A percentile compares a stretch with the other conserved stretches of the same genome.
phyloP scores from a whole-genome alignment of 1,140 invertebrate species.

The Anagrus nilaparvatae region DNA sequence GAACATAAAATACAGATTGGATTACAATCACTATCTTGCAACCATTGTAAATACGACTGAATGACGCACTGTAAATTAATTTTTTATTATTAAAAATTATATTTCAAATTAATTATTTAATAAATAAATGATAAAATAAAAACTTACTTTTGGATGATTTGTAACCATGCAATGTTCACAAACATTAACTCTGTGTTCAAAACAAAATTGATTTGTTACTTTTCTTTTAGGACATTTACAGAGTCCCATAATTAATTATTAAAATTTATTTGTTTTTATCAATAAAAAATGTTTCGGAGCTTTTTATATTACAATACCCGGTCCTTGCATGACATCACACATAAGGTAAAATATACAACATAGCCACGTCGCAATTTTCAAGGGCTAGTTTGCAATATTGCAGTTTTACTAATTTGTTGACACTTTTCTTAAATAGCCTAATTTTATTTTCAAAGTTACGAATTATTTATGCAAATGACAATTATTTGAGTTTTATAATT shows the following conservation, averaged over 20 bases:
- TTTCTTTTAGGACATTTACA: slow-evolving; percentile 95
- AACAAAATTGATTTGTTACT: slow-evolving; percentile 97
- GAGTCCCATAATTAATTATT: slow-evolving; percentile 89
- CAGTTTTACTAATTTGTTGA: too few relatives aligned
- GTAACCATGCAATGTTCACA: slow-evolving; percentile 96
- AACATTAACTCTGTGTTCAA: slow-evolving; percentile 96
- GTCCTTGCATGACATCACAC: not conserved
- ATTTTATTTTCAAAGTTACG: too few relatives aligned
- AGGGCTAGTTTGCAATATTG: too few relatives aligned
- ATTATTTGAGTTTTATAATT: too few relatives aligned
- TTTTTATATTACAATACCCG: too few relatives aligned
- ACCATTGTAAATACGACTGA: slow-evolving; percentile 94
- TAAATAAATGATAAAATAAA: slow-evolving; percentile 3
- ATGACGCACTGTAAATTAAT: slow-evolving; percentile 77
- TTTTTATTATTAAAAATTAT: not conserved
- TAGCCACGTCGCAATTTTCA: not conserved
- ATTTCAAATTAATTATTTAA: not conserved
- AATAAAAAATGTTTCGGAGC: not conserved
- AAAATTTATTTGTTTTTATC: slow-evolving; percentile 4
- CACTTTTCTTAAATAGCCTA: too few relatives aligned
- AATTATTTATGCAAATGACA: too few relatives aligned
- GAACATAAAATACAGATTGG: slow-evolving; percentile 81
- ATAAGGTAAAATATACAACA: not conserved
- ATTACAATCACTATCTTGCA: slow-evolving; percentile 94
- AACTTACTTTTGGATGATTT: slow-evolving; percentile 81